Conservation (phyloP, 2,797 vertebrate genomes). For the Poecile montanus region DNA sequence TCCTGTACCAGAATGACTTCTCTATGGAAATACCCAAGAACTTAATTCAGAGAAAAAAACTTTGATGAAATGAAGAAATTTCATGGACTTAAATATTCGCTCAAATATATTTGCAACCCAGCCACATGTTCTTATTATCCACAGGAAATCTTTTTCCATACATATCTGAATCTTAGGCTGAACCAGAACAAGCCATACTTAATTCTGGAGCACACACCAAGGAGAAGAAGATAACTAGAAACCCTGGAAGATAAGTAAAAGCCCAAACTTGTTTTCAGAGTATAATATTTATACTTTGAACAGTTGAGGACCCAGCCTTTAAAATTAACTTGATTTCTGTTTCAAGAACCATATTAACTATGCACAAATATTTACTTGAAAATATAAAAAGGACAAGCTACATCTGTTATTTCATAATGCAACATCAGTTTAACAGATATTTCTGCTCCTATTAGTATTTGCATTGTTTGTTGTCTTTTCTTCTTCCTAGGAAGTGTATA, state of each 20-base stretch:
- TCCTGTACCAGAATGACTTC: background rate
- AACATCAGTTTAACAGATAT: background rate
- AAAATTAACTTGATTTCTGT: background rate
- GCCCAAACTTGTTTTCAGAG: background rate
- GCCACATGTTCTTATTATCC: background rate
- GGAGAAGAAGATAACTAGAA: background rate
- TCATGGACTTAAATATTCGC: background rate
- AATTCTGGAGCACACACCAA: background rate
- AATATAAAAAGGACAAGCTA: background rate
- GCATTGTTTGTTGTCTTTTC: background rate
- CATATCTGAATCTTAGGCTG: background rate
- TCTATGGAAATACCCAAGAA: background rate
- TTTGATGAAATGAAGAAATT: background rate
- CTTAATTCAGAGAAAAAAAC: background rate
- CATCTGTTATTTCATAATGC: background rate
- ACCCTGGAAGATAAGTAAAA: background rate
- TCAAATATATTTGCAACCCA: background rate
- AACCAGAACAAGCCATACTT: background rate
- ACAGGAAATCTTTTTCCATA: background rate
- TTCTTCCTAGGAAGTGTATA: background rate
- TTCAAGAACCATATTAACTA: background rate
- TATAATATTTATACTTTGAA: background rate
- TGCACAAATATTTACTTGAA: background rate
- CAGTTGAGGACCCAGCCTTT: background rate
- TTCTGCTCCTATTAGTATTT: background rate